A percentile compares a stretch with the other conserved stretches of the same genome.
Conservation (phyloP, 2,113 vertebrate genomes). For the Xenopus laevis region DNA sequence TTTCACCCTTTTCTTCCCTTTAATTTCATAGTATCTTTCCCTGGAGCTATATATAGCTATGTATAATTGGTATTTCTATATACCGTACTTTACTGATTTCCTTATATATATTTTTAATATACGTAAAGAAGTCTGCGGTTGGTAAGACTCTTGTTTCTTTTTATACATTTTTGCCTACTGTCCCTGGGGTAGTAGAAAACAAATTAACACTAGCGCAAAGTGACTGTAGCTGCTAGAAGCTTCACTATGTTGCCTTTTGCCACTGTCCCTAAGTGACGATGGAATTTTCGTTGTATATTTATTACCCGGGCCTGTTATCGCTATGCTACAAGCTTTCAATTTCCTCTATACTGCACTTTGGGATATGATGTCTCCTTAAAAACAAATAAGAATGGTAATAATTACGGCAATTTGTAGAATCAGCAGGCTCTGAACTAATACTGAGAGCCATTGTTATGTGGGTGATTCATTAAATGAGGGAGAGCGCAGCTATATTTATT, state of each 20-base stretch:
- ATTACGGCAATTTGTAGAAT: constrained; percentile 32
- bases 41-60: too few relatives aligned
- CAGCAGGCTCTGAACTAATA: constrained; percentile 12
- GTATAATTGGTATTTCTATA: too few relatives aligned
- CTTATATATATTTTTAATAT: too few relatives aligned
- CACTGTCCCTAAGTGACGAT: constrained; percentile 12
- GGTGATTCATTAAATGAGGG: neutral
- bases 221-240: constrained; percentile 6
- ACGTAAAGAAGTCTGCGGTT: too few relatives aligned
- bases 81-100: too few relatives aligned
- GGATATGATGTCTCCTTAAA: constrained; percentile 2
- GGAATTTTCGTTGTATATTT: constrained; percentile 29
- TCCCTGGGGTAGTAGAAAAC: constrained; percentile 25
- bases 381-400: constrained; percentile 27
- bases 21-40: too few relatives aligned
- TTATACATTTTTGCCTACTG: constrained; percentile 11
- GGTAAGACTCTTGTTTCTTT: constrained; percentile 6
- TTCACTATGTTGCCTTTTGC: neutral
- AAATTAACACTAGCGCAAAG: constrained; percentile 17
- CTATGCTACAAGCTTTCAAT: constrained; percentile 10
- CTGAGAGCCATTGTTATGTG: constrained; percentile 1
- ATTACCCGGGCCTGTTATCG: constrained; percentile 22
- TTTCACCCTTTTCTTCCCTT: too few relatives aligned
- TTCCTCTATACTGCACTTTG: constrained; percentile 18
- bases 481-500: neutral